A percentile compares a stretch with the other conserved stretches of the same genome.
phyloP scores from a whole-genome alignment of 2,113 vertebrate species.

The Oxyruncus cristatus region DNA sequence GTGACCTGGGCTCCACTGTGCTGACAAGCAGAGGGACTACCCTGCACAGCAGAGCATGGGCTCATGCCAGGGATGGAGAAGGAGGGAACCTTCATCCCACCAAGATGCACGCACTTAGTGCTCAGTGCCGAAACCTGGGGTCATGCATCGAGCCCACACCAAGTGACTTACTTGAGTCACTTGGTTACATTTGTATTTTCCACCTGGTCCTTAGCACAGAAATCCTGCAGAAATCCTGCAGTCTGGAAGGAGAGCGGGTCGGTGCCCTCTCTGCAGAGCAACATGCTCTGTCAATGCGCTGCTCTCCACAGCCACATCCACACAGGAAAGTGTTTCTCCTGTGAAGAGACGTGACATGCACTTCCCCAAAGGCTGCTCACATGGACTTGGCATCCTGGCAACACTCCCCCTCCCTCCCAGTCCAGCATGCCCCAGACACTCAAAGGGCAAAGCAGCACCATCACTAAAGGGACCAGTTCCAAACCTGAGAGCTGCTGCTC shows the following conservation, averaged over 20 bases:
- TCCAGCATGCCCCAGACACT: not conserved
- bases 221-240: not conserved
- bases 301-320: not conserved
- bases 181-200: not conserved
- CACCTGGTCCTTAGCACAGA: not conserved
- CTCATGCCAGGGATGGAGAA: not conserved
- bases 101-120: not conserved
- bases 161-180: not conserved
- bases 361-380: not conserved
- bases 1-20: rapidly evolving
- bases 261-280: not conserved
- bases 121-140: not conserved
- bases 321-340: not conserved
- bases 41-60: rapidly evolving
- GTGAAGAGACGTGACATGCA: rapidly evolving
- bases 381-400: not conserved
- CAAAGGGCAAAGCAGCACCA: not conserved
- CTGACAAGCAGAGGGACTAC: not conserved
- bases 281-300: not conserved
- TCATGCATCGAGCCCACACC: not conserved
- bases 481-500: not conserved
- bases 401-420: not conserved
- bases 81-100: not conserved
- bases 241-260: not conserved
- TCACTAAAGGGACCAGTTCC: not conserved